Base-by-base conservation (phyloP, 2,888 invertebrate species). In the Rotaria magnacalcarata region DNA sequence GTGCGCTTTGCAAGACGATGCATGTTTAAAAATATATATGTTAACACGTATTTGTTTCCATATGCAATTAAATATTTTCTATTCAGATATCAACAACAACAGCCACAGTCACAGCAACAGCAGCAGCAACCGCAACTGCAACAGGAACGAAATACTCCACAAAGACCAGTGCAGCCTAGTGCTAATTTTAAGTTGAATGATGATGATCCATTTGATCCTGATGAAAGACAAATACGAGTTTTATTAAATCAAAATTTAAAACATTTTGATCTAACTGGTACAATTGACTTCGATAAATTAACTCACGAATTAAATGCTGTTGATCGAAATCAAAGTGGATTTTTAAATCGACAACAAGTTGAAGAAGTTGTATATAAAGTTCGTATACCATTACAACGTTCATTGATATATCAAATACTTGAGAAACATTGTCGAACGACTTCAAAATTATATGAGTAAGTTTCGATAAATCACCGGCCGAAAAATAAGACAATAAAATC, bases 301-400 rank as follows among this genome's bases (percentile, higher is more conserved):
- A 24, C n/a, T 80, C 47, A 47, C 19, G 80, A 80, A 80, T 47
- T 80, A 24, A 47, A 0, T n/a, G 11, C 2, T n/a, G 14, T 6
- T 24, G 80, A 80, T 80, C 47, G 80, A 10, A 47, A 24, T 80
- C 80, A 80, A 80, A 80, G 80, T 80, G 80, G 80, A 3, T 1
- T 47, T 19, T 47, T 80, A n/a, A 80, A 80, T 80, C 80, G 80
- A n/a, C 80, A 80, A 80, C 80, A 80, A 80, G 80, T 86, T 27
- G 86, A 86, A 85, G 86, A 86, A 58, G 86, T 86, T 58, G 75
- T 86, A 11, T 86, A 86, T 67, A 86, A 86, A 85, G 85, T 75
- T 75, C 74, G 86, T 34, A 84, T 86, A n/a, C 86, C 86, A 24
- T 85, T 86, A 60, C 86, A 86, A 85, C 43, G 86, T 34, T 86